Evolutionary conservation across 2,888 invertebrate genomes (phyloP).

Genomic region (Phytoseiulus persimilis): DNA sequence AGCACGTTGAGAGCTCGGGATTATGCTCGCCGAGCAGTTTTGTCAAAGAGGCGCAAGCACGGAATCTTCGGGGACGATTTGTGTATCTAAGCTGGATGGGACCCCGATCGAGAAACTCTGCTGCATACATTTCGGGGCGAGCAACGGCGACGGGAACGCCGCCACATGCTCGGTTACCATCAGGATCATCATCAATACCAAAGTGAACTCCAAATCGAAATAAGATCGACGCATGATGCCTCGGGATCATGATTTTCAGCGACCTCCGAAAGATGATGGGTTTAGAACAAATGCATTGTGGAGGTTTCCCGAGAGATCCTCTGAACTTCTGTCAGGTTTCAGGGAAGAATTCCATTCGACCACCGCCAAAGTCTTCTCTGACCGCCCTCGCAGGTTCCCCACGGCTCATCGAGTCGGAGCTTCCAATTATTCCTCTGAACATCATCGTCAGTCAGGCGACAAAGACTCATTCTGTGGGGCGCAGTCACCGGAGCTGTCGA

Average conservation of each 20-base stretch:
- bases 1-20: background rate
- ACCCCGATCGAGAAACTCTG: background rate
- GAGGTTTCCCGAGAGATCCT: too few species aligned
- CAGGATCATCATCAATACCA: background rate
- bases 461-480: too few species aligned
- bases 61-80: background rate
- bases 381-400: too few species aligned
- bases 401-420: too few species aligned
- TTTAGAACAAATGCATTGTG: too few species aligned
- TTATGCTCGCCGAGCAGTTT: background rate
- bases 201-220: background rate
- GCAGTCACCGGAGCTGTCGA: too few species aligned
- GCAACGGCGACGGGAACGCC: background rate
- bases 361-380: too few species aligned
- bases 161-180: background rate
- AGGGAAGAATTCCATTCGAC: too few species aligned
- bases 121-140: background rate
- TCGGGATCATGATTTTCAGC: background rate
- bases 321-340: too few species aligned
- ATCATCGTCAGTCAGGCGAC: too few species aligned
- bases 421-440: too few species aligned
- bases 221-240: background rate
- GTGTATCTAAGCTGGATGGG: background rate
- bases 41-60: background rate
- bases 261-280: background rate